Conservation (phyloP, 1,140 invertebrate species). For the Branchinecta lindahli region DNA sequence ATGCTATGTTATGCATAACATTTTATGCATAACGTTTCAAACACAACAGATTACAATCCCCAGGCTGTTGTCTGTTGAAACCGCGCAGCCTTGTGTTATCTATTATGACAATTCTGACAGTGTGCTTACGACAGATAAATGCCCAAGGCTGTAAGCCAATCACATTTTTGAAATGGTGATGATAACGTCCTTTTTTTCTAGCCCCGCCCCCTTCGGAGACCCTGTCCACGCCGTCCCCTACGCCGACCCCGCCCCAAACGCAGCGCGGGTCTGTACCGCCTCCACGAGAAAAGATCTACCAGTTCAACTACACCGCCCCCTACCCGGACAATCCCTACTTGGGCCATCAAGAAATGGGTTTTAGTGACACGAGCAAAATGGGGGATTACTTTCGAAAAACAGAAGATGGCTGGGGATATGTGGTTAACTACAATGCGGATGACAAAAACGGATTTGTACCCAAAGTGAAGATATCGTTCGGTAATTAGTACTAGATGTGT, state of each 20-base stretch:
- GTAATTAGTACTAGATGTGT: not conserved
- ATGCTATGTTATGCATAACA: too few species aligned
- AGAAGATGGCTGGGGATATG: slow-evolving; percentile 15
- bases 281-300: slow-evolving; percentile 17
- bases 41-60: too few species aligned
- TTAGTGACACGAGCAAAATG: slow-evolving; percentile 19
- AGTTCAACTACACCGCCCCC: slow-evolving; percentile 19
- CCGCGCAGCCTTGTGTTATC: too few species aligned
- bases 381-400: slow-evolving; percentile 18
- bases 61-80: too few species aligned
- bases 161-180: too few species aligned
- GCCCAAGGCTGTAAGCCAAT: too few species aligned
- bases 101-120: too few species aligned
- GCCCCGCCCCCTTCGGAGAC: too few species aligned
- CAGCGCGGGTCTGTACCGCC: not conserved
- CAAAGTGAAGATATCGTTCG: slow-evolving; percentile 12
- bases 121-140: too few species aligned
- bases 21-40: too few species aligned
- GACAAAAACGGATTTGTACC: slow-evolving; percentile 18
- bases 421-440: slow-evolving; percentile 18
- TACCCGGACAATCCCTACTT: slow-evolving; percentile 12
- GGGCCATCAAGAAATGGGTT: slow-evolving; percentile 18
- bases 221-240: too few species aligned
- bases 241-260: not conserved
- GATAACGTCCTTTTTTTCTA: too few species aligned